Evolutionary conservation across 1,140 invertebrate species (phyloP).

Genomic region (Hyposmocoma kahamanoa): DNA sequence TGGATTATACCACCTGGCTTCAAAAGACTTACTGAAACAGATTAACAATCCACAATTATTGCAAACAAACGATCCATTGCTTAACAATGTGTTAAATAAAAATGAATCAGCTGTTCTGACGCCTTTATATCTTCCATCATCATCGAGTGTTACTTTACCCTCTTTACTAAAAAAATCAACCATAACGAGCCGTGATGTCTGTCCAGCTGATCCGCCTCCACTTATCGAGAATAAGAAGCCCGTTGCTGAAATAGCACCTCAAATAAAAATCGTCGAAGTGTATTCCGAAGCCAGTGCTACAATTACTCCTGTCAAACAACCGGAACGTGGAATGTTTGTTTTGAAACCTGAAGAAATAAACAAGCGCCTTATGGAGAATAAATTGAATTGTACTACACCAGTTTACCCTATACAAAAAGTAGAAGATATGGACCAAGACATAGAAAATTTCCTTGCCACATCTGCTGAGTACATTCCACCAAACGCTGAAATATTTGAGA

Average conservation of each 20-base stretch:
- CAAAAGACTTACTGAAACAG: constrained; percentile 28
- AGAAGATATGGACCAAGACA: constrained; percentile 22
- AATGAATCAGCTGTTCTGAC: background rate
- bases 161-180: no score
- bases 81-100: background rate
- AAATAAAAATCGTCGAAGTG: constrained; percentile 26
- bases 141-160: no score
- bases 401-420: background rate
- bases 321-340: constrained; percentile 42
- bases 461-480: constrained; percentile 17
- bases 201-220: background rate
- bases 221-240: constrained; percentile 22
- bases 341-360: constrained; percentile 68
- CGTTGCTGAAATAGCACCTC: constrained; percentile 33
- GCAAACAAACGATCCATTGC: background rate
- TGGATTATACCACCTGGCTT: constrained; percentile 38
- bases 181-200: no score
- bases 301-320: constrained; percentile 8
- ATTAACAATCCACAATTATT: constrained; percentile 11
- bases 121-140: no score
- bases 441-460: constrained; percentile 39
- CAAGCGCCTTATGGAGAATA: constrained; percentile 28
- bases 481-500: constrained; percentile 27
- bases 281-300: constrained; percentile 11
- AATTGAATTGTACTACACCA: background rate